Evolutionary conservation across 2,113 vertebrate species (phyloP).

Genomic region (Sigmodon hispidus): DNA sequence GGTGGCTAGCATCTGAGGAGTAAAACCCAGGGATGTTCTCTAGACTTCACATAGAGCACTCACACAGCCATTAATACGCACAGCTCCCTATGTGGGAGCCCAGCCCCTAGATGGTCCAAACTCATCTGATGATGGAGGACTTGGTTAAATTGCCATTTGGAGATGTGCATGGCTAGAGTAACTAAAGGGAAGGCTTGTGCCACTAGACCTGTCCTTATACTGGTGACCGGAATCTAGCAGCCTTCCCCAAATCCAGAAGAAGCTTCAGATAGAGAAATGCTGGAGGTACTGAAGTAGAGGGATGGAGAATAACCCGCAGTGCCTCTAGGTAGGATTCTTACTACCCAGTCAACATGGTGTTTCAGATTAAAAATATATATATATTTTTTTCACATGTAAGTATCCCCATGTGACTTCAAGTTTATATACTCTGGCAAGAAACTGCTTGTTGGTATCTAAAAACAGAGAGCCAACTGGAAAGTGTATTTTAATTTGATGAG

Average conservation of each 20-base stretch:
- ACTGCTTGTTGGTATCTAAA: fast-evolving
- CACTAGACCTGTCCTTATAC: not conserved
- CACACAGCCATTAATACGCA: too few species aligned
- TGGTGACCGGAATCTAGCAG: fast-evolving
- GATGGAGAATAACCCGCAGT: fast-evolving
- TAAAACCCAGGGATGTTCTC: not conserved
- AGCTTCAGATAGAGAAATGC: not conserved
- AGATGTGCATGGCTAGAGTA: fast-evolving
- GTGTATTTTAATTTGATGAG: not conserved
- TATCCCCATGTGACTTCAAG: fast-evolving
- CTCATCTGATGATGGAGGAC: fast-evolving
- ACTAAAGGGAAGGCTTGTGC: fast-evolving
- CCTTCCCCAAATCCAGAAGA: not conserved
- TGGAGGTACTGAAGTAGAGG: fast-evolving
- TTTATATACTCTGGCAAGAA: fast-evolving
- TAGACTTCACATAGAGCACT: too few species aligned
- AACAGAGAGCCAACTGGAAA: fast-evolving
- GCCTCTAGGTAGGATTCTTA: fast-evolving
- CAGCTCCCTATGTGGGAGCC: too few species aligned
- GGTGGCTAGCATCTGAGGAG: not conserved
- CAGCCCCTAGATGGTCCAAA: fast-evolving
- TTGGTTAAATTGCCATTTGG: fast-evolving
- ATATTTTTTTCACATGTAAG: fast-evolving
- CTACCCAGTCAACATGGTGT: fast-evolving
- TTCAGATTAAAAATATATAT: not conserved